phyloP scores from a whole-genome alignment of 2,113 vertebrate genomes.

The Gobio gobio region DNA sequence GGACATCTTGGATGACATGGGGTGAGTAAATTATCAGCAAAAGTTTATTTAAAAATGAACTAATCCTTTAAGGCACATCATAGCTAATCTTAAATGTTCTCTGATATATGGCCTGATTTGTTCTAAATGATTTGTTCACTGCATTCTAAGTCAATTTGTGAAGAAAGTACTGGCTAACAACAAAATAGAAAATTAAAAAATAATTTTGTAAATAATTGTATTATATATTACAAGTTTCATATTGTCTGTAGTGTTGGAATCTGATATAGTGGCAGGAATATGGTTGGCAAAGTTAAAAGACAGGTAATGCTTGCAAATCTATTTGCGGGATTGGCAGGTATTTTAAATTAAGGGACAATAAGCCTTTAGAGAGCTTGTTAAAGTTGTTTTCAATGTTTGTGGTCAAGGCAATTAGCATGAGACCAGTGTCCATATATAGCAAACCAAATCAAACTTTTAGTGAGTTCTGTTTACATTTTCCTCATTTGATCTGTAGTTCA shows the following conservation, averaged over 20 bases:
- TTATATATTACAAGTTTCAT: background rate
- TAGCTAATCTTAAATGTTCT: too few relatives aligned
- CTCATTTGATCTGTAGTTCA: too few relatives aligned
- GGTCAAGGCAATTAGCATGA: background rate
- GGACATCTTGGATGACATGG: too few relatives aligned
- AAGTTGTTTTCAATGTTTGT: background rate
- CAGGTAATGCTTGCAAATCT: background rate
- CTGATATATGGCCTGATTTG: too few relatives aligned
- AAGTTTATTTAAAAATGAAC: too few relatives aligned
- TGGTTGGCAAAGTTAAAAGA: background rate
- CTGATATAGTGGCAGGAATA: background rate
- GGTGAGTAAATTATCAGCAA: too few relatives aligned
- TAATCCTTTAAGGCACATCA: too few relatives aligned
- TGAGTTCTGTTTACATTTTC: too few relatives aligned
- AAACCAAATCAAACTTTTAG: background rate
- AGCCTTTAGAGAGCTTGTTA: conserved; percentile 17
- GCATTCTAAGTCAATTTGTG: background rate
- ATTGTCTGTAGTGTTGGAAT: background rate
- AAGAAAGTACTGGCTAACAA: background rate
- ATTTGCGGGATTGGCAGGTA: background rate
- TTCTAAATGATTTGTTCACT: too few relatives aligned
- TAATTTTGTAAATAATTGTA: background rate
- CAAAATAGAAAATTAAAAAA: background rate
- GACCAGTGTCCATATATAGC: conserved; percentile 1
- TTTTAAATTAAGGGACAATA: background rate